These are phyloP conservation scores for Enteromius anoplus DNA, from an alignment of 2,797 vertebrate species.

Conservation along the genomic window DNA sequence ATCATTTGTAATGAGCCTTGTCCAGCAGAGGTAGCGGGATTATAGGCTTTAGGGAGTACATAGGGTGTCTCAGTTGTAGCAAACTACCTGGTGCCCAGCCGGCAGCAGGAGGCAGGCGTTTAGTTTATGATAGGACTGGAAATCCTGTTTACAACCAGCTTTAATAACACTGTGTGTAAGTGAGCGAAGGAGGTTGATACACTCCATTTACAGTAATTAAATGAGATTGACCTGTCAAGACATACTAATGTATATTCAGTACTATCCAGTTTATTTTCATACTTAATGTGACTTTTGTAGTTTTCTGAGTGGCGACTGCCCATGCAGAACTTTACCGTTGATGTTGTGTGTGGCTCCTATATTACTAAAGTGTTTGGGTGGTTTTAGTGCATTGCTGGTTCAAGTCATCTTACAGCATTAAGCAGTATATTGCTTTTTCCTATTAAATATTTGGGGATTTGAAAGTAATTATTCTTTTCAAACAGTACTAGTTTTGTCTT, in stretches of 20 bases:
- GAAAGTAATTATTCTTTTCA: background rate
- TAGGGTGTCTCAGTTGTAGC: constrained; percentile 20
- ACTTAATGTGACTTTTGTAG: constrained; percentile 7
- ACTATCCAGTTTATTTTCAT: constrained; percentile 9
- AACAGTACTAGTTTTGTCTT: constrained; percentile 34
- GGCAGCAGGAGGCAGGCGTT: constrained; percentile 37
- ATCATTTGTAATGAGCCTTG: constrained; percentile 45
- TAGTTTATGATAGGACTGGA: constrained; percentile 27
- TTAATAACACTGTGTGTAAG: constrained; percentile 26
- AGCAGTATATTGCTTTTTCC: background rate
- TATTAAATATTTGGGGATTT: background rate
- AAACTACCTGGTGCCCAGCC: constrained; percentile 39
- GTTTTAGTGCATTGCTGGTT: constrained; percentile 41
- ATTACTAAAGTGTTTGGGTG: constrained; percentile 32
- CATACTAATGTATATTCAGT: constrained; percentile 1
- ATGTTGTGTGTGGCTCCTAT: background rate
- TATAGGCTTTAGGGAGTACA: constrained; percentile 44
- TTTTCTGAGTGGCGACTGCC: background rate
- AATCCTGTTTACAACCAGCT: constrained; percentile 33
- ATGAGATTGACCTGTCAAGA: constrained; percentile 15
- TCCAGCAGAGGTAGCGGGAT: constrained; percentile 30
- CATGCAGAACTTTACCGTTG: background rate
- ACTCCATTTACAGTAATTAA: constrained; percentile 19
- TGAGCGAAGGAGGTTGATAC: background rate
- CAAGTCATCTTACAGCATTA: no score